Evolutionary conservation across 92 coral and sea anemone species (phyloP).

Genomic region (Epizoanthus fatuus): DNA sequence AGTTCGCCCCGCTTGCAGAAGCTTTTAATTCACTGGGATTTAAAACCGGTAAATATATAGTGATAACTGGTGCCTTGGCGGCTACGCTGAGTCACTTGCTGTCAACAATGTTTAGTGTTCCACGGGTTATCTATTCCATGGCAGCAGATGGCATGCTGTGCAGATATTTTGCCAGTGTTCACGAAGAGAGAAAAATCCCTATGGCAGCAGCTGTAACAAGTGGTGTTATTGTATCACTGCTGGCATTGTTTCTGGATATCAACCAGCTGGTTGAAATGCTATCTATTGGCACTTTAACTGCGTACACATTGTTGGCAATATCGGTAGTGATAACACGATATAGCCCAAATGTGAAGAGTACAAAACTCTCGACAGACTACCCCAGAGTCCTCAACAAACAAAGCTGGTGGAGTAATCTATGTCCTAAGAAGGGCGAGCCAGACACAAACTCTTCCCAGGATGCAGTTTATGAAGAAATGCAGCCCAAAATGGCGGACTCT

Average conservation of each 20-base stretch:
- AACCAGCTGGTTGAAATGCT: constrained; percentile 61
- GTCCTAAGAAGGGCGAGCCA: background rate
- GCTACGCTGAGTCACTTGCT: constrained; percentile 75
- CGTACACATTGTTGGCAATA: constrained; percentile 31
- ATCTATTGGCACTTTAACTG: constrained; percentile 32
- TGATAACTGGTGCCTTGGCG: constrained; percentile 79
- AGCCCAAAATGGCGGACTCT: background rate
- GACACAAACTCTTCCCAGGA: background rate
- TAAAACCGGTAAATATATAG: constrained; percentile 74
- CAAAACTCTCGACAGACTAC: background rate
- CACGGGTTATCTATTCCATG: constrained; percentile 82
- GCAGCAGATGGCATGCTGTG: constrained; percentile 84
- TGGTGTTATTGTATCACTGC: constrained; percentile 55
- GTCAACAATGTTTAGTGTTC: constrained; percentile 70
- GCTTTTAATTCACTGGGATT: constrained; percentile 62
- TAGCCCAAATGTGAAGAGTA: constrained; percentile 23
- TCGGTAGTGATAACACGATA: constrained; percentile 27
- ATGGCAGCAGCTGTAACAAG: constrained; percentile 69
- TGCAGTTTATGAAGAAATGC: background rate
- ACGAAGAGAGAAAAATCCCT: constrained; percentile 78
- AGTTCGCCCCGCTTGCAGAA: constrained; percentile 57
- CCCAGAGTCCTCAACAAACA: background rate
- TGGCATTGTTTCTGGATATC: constrained; percentile 74
- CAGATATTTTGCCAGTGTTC: constrained; percentile 64
- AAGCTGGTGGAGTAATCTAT: constrained; percentile 4